Evolutionary conservation across 23 tunicate genomes (phyloP).

Genomic region (Botrylloides violaceus): DNA sequence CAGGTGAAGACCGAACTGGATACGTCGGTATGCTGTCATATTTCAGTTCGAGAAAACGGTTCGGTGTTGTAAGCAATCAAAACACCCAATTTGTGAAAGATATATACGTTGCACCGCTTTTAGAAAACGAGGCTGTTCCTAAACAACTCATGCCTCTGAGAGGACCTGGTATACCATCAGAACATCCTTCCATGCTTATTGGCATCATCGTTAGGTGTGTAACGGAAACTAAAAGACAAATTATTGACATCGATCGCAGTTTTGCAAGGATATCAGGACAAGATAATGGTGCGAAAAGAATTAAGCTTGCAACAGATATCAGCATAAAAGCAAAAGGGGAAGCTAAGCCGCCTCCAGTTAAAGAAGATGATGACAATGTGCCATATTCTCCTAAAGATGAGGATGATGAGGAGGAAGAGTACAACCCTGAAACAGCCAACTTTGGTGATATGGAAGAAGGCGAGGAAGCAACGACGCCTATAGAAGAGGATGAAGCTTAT

Average conservation of each 20-base stretch:
- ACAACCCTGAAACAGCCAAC: slow-evolving; percentile 51
- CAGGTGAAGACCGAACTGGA: slow-evolving; percentile 78
- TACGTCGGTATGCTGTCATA: slow-evolving; percentile 80
- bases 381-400: background rate
- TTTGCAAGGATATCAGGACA: background rate
- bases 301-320: background rate
- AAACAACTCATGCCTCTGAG: slow-evolving; percentile 29
- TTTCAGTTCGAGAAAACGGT: slow-evolving; percentile 78
- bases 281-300: background rate
- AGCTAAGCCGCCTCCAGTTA: background rate
- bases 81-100: slow-evolving; percentile 68
- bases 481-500: slow-evolving; percentile 31
- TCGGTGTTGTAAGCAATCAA: slow-evolving; percentile 86
- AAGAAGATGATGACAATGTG: background rate
- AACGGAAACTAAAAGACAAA: slow-evolving; percentile 7
- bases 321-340: background rate
- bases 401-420: slow-evolving; percentile 45
- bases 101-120: slow-evolving; percentile 81
- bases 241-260: background rate
- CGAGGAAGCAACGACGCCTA: background rate
- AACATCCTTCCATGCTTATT: slow-evolving; percentile 74
- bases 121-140: slow-evolving; percentile 56
- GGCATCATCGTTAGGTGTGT: slow-evolving; percentile 62
- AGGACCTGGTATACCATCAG: slow-evolving; percentile 33
- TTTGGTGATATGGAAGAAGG: slow-evolving; percentile 23